Conservation (phyloP, 37 sponge, comb jelly and placozoan genomes). For the Corticium candelabrum region DNA sequence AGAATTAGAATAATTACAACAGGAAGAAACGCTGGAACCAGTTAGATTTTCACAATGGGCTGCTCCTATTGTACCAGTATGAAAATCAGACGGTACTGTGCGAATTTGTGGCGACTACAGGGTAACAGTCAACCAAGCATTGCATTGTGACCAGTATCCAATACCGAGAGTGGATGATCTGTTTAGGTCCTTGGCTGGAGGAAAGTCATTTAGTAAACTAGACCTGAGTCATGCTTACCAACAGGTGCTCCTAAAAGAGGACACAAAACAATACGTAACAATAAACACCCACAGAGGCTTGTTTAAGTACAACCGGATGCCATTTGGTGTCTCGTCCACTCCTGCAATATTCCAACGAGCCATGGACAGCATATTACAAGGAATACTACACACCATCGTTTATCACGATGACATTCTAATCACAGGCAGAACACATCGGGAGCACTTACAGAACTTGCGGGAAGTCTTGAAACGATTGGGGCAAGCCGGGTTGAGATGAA, state of each 20-base stretch:
- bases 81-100: neutral
- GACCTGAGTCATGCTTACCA: conserved; percentile 14
- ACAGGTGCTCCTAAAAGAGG: neutral
- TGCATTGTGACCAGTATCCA: conserved; percentile 3
- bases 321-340: conserved; percentile 3
- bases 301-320: neutral
- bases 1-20: neutral
- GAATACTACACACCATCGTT: neutral
- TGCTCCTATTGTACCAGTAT: conserved; percentile 6
- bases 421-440: neutral
- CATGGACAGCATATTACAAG: neutral
- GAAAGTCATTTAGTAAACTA: neutral
- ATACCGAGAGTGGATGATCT: conserved; percentile 7
- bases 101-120: conserved; percentile 14
- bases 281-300: conserved; percentile 8
- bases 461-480: neutral
- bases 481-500: neutral
- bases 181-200: neutral
- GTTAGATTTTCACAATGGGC: too few species aligned
- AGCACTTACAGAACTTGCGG: neutral
- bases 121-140: neutral
- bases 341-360: conserved; percentile 6
- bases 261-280: neutral
- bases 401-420: neutral
- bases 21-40: neutral